Evolutionary conservation across 2,888 invertebrate genomes (phyloP).

Genomic region (Euzetes globulus): DNA sequence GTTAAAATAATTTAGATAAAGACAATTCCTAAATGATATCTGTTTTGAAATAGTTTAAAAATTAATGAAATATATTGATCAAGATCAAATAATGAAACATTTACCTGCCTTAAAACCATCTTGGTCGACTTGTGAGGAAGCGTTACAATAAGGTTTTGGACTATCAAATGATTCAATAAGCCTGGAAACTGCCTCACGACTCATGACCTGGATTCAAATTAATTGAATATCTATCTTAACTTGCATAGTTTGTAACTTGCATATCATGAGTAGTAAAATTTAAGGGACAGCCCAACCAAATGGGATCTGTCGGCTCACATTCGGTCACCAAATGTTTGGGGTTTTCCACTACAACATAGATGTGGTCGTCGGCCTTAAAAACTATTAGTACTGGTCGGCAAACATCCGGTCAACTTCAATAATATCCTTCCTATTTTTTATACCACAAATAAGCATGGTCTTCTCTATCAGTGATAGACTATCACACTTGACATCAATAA

Average conservation of each 20-base stretch:
- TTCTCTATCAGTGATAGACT: too few relatives aligned
- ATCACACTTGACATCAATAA: not conserved
- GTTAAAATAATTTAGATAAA: too few relatives aligned
- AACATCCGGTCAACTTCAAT: slow-evolving; percentile 59
- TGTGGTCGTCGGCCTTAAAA: slow-evolving; percentile 98
- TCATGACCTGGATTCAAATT: slow-evolving; percentile 59
- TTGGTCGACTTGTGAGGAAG: not conserved
- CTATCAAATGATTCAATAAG: slow-evolving; percentile 56
- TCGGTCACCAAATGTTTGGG: slow-evolving; percentile 75
- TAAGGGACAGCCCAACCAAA: slow-evolving; percentile 85
- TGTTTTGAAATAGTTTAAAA: too few relatives aligned
- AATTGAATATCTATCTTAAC: not conserved
- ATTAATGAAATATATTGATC: too few relatives aligned
- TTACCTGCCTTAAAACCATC: not conserved
- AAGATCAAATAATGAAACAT: too few relatives aligned
- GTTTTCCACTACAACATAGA: slow-evolving; percentile 93
- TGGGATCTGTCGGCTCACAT: slow-evolving; percentile 62
- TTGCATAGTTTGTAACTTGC: slow-evolving; percentile 55
- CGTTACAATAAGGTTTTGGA: not conserved
- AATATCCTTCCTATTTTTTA: slow-evolving; percentile 90
- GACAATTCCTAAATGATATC: too few relatives aligned
- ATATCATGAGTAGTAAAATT: slow-evolving; percentile 54
- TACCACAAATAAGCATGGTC: slow-evolving; percentile 83
- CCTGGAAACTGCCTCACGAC: slow-evolving; percentile 65
- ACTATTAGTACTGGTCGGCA: slow-evolving; percentile 83